Percentiles rank a stretch among this genome's conserved stretches.
These are phyloP conservation scores for Bhutanitis thaidina DNA, from an alignment of 2,888 invertebrate species.

Conservation along the genomic window DNA sequence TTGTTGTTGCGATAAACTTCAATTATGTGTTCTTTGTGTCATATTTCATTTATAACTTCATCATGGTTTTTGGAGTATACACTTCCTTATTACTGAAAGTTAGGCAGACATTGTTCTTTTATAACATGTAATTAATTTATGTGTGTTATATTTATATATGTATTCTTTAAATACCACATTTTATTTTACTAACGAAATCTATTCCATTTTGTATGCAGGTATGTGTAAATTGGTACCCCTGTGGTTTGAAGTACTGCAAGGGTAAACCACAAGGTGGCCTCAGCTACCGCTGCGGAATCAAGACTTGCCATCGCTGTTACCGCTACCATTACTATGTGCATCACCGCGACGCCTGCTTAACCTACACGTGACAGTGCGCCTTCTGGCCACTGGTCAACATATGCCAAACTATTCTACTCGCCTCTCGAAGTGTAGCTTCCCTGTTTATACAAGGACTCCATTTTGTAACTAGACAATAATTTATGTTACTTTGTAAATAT, in stretches of 20 bases:
- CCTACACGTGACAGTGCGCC: constrained; percentile 58
- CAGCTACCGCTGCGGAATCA: constrained; percentile 96
- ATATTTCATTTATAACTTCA: too few species aligned
- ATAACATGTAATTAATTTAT: too few species aligned
- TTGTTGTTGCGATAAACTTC: too few species aligned
- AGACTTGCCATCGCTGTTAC: constrained; percentile 95
- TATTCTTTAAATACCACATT: background rate
- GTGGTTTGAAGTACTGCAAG: constrained; percentile 96
- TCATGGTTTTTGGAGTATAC: too few species aligned
- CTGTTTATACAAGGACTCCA: constrained; percentile 24
- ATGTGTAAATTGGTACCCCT: constrained; percentile 97
- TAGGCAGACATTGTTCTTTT: too few species aligned
- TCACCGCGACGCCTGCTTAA: constrained; percentile 83
- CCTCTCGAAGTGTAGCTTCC: constrained; percentile 29
- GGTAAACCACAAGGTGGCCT: constrained; percentile 84
- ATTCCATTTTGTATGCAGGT: constrained; percentile 37
- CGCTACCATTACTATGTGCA: constrained; percentile 92
- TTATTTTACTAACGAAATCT: too few species aligned
- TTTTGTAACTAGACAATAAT: constrained; percentile 11
- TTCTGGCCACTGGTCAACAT: constrained; percentile 29
- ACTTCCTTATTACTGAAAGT: too few species aligned
- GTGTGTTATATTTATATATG: too few species aligned
- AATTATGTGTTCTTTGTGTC: too few species aligned
- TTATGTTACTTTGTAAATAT: constrained; percentile 26
- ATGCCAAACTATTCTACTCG: constrained; percentile 32